Conservation (phyloP, 2,113 vertebrate genomes). For the western clawed frog (Xenopus tropicalis) region UCB_Xtro_10.0 CM004444.2:169344001-169344500, state of each 20-base stretch:
- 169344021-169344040: too few relatives aligned
- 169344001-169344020: too few relatives aligned
- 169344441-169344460: too few relatives aligned
- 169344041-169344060: too few relatives aligned
- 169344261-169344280: conserved; percentile 92
- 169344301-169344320: conserved; percentile 97
- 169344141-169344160: conserved; percentile 95
- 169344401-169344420: too few relatives aligned
- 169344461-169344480: too few relatives aligned
- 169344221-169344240: conserved; percentile 91
- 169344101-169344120: conserved; percentile 88
- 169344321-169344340: conserved; percentile 83
- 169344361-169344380: too few relatives aligned
- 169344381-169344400: too few relatives aligned
- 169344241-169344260: conserved; percentile 99
- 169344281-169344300: conserved; percentile 95
- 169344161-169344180: conserved; percentile 95
- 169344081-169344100: conserved; percentile 91
- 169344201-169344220: conserved; percentile 89
- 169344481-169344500: too few relatives aligned
- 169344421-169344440: too few relatives aligned
- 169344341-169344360: conserved; percentile 3
- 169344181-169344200: conserved; percentile 96
- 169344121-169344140: conserved; percentile 92
- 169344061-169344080: too few relatives aligned